phyloP scores from a whole-genome alignment of 1,140 invertebrate genomes.

The Pseudomyrmex concolor region DNA sequence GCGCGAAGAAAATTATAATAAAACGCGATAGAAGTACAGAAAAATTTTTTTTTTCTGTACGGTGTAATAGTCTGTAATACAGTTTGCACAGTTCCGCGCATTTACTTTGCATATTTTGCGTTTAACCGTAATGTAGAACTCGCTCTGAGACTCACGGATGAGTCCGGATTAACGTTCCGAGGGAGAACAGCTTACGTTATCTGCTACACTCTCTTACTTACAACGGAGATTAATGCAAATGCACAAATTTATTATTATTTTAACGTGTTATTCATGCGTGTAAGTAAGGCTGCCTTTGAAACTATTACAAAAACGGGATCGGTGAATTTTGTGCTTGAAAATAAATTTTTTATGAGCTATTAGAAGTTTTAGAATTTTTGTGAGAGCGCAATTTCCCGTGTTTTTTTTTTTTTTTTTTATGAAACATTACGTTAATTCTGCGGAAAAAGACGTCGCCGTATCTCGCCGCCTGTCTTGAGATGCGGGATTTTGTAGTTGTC shows the following conservation, averaged over 20 bases:
- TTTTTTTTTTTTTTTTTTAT: background rate
- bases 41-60: too few species aligned
- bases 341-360: background rate
- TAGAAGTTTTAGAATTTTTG: background rate
- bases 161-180: background rate
- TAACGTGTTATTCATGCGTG: background rate
- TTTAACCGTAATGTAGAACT: background rate
- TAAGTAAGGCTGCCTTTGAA: background rate
- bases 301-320: background rate
- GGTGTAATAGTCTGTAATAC: background rate
- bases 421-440: background rate
- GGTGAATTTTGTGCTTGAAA: too few species aligned
- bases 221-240: constrained; percentile 4
- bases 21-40: too few species aligned
- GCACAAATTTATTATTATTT: constrained; percentile 8
- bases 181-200: constrained; percentile 7
- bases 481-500: background rate
- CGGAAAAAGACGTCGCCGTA: background rate
- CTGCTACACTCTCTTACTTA: background rate
- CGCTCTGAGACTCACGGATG: background rate
- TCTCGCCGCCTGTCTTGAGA: background rate
- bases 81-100: background rate
- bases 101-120: background rate
- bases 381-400: background rate
- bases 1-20: background rate